phyloP scores from a whole-genome alignment of 2,888 invertebrate genomes.

The Hyppa rectilinea region DNA sequence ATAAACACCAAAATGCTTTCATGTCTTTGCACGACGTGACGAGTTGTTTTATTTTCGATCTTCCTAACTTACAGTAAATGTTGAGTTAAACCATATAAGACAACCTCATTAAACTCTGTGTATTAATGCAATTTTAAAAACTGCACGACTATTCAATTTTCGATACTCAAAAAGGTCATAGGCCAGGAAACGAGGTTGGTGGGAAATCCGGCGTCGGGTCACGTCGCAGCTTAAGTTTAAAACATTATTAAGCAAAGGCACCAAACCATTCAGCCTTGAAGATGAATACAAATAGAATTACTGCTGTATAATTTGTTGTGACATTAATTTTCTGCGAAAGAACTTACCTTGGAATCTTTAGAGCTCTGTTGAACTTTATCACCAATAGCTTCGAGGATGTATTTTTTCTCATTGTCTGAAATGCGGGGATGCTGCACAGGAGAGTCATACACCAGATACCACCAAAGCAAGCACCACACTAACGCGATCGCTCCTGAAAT shows the following conservation, averaged over 20 bases:
- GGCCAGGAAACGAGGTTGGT: slow-evolving; percentile 12
- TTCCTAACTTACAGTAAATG: not conserved
- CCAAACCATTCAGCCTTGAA: slow-evolving; percentile 27
- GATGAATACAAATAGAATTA: slow-evolving; percentile 20
- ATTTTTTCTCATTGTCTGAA: slow-evolving; percentile 91
- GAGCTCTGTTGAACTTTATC: slow-evolving; percentile 88
- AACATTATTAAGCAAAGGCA: slow-evolving; percentile 14
- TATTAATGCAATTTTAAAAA: slow-evolving; percentile 9
- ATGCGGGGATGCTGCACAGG: slow-evolving; percentile 92
- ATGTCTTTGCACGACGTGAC: not conserved
- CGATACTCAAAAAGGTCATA: slow-evolving; percentile 19
- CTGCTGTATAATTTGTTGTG: slow-evolving; percentile 20
- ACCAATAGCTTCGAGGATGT: slow-evolving; percentile 92
- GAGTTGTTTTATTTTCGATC: not conserved
- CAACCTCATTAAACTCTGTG: not conserved
- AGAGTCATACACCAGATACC: slow-evolving; percentile 91
- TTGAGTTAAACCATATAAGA: not conserved
- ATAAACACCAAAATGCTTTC: not conserved
- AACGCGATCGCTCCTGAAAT: slow-evolving; percentile 87
- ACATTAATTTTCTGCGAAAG: slow-evolving; percentile 18
- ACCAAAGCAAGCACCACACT: slow-evolving; percentile 91
- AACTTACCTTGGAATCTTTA: slow-evolving; percentile 78
- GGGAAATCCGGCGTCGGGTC: not conserved
- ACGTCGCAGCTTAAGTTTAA: not conserved
- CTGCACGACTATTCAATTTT: not conserved